Evolutionary conservation across 1,140 invertebrate species (phyloP), one percentile per base, ranked within the genome.

Genomic region (Lerema accius): DNA sequence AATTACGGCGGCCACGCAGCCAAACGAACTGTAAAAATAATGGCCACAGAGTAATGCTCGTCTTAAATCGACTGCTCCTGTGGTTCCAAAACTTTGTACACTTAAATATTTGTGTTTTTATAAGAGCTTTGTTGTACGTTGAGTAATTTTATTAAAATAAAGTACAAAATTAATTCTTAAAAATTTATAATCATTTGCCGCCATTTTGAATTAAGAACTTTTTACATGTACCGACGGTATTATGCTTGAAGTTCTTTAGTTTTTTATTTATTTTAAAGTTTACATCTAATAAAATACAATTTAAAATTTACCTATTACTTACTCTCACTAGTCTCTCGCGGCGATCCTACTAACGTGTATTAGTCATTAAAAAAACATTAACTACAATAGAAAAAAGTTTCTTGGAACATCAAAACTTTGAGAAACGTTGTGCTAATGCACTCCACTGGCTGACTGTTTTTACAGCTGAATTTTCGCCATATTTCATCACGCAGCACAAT

Each of bases 1-100:
- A 79, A 78, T 76, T 80, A 76, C 78, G 65, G 67, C 70, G 66
- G 71, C 69, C 69, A 73, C 59, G 62, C 65, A 65, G 49, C 58
- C 64, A 79, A 84, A 82, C 79, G 72, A 82, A 82, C 77, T 85
- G 82, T 82, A 67, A 85, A 85, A 83, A 82, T 80, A 85, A 83
- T 83, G 79, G 73, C 62, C 66, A 62, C 61, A 69, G 51, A 58
- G 71, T 67, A 71, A 80, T 74, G 71, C 63, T 55, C 55, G 66
- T 62, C 72, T 73, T 73, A 73, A 77, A 75, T 80, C 67, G 69
- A 71, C n/a, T 73, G 11, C 15, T 53, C 39, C 51, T 23, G 51
- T 3, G 37, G 3, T 55, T 55, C 37, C 14, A 19, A 55, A 55
- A 61, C 49, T 53, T 66, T 53, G 58, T n/a, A n/a, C n/a, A n/a